Evolutionary conservation across 2,888 invertebrate genomes (phyloP).

Genomic region (Eristalis intricaria): DNA sequence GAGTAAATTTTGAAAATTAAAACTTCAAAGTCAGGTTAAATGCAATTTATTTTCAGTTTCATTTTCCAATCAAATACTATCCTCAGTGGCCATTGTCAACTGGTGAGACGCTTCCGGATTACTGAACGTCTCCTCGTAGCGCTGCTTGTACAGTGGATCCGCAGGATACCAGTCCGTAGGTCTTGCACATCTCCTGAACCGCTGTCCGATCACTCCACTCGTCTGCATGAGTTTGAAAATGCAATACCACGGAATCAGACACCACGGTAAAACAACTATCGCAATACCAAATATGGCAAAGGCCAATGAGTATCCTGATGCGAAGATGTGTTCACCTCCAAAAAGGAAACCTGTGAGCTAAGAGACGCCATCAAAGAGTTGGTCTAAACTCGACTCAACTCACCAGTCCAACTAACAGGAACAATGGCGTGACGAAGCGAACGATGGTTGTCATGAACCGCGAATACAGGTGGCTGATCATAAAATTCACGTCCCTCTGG

Average conservation of each 20-base stretch:
- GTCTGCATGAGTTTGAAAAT: constrained; percentile 72
- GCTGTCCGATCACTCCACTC: constrained; percentile 46
- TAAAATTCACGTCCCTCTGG: constrained; percentile 67
- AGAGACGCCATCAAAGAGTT: not conserved
- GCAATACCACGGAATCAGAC: constrained; percentile 77
- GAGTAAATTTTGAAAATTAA: no score
- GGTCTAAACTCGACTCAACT: not conserved
- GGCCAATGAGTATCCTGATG: not conserved
- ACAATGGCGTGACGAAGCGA: constrained; percentile 89
- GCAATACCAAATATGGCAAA: not conserved
- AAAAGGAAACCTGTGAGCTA: not conserved
- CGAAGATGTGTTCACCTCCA: not conserved
- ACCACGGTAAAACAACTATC: constrained; percentile 74
- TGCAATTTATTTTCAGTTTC: not conserved
- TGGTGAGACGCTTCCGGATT: constrained; percentile 78
- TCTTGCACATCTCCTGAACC: constrained; percentile 49
- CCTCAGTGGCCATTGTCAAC: constrained; percentile 59
- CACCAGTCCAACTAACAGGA: constrained; percentile 79
- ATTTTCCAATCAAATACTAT: not conserved
- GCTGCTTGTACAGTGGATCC: constrained; percentile 59
- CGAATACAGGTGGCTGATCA: constrained; percentile 41
- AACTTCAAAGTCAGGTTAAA: not conserved
- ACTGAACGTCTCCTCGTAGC: constrained; percentile 73
- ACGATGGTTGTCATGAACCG: constrained; percentile 63
- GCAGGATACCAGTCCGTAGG: constrained; percentile 74